phyloP scores from a whole-genome alignment of 2,797 vertebrate species.

The Arremon brunneinucha region DNA sequence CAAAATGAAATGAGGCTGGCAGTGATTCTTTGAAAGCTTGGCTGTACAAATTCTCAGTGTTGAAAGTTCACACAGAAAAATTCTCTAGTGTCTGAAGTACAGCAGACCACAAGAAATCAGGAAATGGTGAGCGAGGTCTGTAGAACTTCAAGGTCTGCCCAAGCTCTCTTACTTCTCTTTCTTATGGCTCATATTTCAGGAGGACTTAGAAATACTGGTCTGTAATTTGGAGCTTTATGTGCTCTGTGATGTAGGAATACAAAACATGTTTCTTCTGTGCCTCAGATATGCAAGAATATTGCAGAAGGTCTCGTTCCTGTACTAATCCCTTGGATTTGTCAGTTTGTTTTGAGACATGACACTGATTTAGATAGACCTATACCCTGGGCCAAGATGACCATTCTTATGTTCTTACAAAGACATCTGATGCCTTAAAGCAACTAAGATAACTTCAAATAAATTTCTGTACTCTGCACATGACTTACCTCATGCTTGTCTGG shows the following conservation, averaged over 20 bases:
- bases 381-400: neutral
- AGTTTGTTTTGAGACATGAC: neutral
- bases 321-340: neutral
- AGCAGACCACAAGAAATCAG: neutral
- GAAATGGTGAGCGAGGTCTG: neutral
- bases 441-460: neutral
- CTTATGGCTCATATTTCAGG: neutral
- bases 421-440: neutral
- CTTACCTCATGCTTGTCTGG: slow-evolving; percentile 98
- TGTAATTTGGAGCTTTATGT: neutral
- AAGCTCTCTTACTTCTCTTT: neutral
- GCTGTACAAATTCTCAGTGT: neutral
- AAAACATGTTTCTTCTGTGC: neutral
- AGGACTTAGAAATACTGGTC: neutral
- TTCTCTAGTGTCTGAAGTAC: neutral
- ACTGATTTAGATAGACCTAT: neutral
- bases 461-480: neutral
- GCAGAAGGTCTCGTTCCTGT: neutral
- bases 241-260: neutral
- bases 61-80: neutral
- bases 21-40: neutral
- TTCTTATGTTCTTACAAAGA: neutral
- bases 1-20: neutral
- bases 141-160: neutral
- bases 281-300: neutral